phyloP scores from a whole-genome alignment of 64 coral and sea anemone genomes.

The Porites lutea region DNA sequence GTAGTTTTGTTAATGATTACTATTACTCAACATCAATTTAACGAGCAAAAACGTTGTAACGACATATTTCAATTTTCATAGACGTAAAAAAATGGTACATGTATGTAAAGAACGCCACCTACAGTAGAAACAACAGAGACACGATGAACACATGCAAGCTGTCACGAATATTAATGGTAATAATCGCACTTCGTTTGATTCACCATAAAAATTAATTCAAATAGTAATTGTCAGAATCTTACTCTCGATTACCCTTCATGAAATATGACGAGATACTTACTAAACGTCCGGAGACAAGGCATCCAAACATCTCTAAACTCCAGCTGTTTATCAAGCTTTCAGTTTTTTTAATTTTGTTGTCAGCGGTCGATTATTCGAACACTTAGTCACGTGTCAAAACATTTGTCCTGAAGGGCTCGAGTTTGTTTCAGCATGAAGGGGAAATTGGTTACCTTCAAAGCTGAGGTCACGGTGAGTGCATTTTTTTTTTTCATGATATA shows the following conservation, averaged over 20 bases:
- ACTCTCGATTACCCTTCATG: background rate
- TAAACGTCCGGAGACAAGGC: conserved; percentile 86
- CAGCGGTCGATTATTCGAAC: background rate
- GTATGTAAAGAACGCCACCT: too few species aligned
- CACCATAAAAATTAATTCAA: background rate
- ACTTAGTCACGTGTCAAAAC: background rate
- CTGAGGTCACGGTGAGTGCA: too few species aligned
- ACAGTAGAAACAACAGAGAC: background rate
- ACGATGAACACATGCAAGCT: background rate
- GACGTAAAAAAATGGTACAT: too few species aligned
- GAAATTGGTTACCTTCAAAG: too few species aligned
- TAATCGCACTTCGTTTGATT: background rate
- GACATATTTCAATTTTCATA: too few species aligned
- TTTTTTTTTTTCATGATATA: too few species aligned
- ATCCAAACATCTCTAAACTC: conserved; percentile 85
- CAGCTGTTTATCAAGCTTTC: background rate
- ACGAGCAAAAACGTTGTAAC: too few species aligned
- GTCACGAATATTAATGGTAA: background rate
- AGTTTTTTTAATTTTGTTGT: background rate
- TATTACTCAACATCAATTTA: too few species aligned
- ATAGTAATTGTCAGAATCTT: background rate
- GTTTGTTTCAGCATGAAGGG: background rate
- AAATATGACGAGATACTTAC: conserved; percentile 48
- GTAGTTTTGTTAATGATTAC: too few species aligned
- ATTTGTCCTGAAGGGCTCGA: background rate